A percentile compares a stretch with the other conserved stretches of the same genome.
Conservation (phyloP, 2,113 vertebrate species). For the Formicarius rufipectus region DNA sequence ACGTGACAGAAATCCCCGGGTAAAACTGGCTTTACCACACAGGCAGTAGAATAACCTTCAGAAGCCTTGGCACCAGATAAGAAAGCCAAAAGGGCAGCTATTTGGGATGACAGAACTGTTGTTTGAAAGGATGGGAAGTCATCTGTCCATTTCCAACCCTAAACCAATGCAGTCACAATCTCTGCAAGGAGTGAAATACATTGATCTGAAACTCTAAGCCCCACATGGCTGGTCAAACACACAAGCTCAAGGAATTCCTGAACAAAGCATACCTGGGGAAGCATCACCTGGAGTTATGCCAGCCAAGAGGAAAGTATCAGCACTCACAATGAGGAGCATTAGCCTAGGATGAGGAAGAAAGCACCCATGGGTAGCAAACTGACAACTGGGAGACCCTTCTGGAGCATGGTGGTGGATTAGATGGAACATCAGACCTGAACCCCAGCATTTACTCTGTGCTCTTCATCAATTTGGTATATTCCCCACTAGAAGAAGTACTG, state of each 20-base stretch:
- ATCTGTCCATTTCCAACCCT: not conserved
- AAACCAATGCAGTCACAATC: not conserved
- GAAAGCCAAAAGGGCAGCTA: not conserved
- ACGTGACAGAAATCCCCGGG: not conserved
- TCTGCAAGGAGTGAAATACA: not conserved
- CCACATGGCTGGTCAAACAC: not conserved
- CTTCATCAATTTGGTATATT: not conserved
- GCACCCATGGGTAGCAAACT: not conserved
- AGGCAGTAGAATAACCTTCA: not conserved
- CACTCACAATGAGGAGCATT: not conserved
- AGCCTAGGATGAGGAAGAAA: not conserved
- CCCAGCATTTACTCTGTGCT: not conserved
- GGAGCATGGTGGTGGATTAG: not conserved
- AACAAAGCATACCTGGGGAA: not conserved
- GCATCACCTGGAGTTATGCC: not conserved
- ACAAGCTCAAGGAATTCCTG: not conserved
- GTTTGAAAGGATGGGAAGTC: not conserved
- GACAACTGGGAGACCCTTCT: not conserved
- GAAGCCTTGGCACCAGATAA: not conserved
- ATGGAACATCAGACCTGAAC: not conserved
- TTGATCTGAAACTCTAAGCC: accelerated
- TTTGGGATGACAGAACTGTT: not conserved
- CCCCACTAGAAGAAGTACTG: not conserved
- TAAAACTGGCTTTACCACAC: not conserved
- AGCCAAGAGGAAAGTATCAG: not conserved